Evolutionary conservation across 2,888 invertebrate genomes (phyloP).

Genomic region (Zootermopsis nevadensis): DNA sequence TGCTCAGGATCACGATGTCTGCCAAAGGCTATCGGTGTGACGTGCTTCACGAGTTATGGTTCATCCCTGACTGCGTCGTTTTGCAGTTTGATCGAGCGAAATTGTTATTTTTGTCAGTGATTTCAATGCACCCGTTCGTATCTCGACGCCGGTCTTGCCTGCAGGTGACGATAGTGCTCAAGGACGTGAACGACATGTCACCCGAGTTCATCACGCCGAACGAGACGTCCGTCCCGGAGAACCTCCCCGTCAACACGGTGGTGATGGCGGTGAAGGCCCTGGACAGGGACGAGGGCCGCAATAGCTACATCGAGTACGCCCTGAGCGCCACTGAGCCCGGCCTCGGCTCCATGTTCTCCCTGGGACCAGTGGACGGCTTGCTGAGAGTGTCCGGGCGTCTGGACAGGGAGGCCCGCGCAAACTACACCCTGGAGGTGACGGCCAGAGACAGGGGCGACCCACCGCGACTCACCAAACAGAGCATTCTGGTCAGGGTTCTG

Average conservation of each 20-base stretch:
- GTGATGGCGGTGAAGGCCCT: conserved; percentile 90
- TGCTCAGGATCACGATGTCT: no score
- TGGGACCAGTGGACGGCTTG: conserved; percentile 89
- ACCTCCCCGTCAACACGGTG: conserved; percentile 86
- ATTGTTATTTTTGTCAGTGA: no score
- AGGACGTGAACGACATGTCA: conserved; percentile 92
- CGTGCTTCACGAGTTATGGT: no score
- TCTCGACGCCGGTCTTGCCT: no score
- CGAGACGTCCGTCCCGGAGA: conserved; percentile 84
- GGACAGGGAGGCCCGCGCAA: conserved; percentile 83
- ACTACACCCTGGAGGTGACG: conserved; percentile 81
- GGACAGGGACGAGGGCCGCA: conserved; percentile 90
- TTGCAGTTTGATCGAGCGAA: no score
- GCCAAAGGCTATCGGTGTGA: no score
- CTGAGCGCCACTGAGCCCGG: conserved; percentile 70
- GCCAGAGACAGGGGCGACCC: conserved; percentile 91
- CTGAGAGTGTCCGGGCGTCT: conserved; percentile 86
- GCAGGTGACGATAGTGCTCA: conserved; percentile 87
- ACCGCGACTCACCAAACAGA: conserved; percentile 75
- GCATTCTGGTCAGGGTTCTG: conserved; percentile 78
- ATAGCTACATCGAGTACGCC: conserved; percentile 90
- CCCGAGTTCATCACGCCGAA: conserved; percentile 87
- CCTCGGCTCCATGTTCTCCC: conserved; percentile 75
- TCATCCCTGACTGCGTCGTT: no score
- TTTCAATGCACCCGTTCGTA: no score